Evolutionary conservation across 2,113 vertebrate genomes (phyloP), one percentile per base, ranked within the genome.

Genomic region (Chionodraco myersi): DNA sequence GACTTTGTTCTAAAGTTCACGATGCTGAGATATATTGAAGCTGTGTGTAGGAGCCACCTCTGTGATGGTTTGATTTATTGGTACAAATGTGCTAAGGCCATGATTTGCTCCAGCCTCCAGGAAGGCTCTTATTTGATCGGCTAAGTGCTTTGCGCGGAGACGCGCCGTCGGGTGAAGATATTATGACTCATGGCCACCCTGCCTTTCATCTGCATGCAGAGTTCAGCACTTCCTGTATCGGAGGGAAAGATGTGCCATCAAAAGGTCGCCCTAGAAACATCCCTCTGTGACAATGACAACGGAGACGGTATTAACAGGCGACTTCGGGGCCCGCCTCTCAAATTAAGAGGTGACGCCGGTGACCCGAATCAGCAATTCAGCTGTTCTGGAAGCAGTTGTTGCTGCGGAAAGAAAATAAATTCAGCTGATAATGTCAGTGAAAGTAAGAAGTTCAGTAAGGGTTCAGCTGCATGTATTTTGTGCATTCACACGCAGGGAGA

Each of bases 201-300:
- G 67, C 34, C 72, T 18, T 72, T 89, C 84, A 94, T 93, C 88
- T 88, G 92, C 86, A 93, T 93, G 92, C 92, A 83, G 85, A 86
- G 90, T 76, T 86, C 79, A 84, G 68, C 83, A 82, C 81, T 92
- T 94, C 92, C 91, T 92, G 89, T 87, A 84, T 61, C 16, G 36
- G 34, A 53, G 79, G 72, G 76, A 64, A 86, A 85, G 78, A 80
- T 74, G 85, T 57, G 80, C 73, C 88, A 81, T 90, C 70, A 89
- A 88, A 41, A 94, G 93, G 93, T 93, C 88, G 68, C 65, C 64
- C 56, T 44, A 47, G 84, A 86, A 89, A 88, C 84, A 80, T 67
- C 72, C 85, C 79, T 79, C 75, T 89, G 89, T 91, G 93, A 92
- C 93, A 86, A 84, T 73, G 88, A 92, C 86, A 84, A 77, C 21